A percentile compares a stretch with the other conserved stretches of the same genome.
Conservation (phyloP, 2,888 invertebrate species). For the Drosophila subsilvestris region DNA sequence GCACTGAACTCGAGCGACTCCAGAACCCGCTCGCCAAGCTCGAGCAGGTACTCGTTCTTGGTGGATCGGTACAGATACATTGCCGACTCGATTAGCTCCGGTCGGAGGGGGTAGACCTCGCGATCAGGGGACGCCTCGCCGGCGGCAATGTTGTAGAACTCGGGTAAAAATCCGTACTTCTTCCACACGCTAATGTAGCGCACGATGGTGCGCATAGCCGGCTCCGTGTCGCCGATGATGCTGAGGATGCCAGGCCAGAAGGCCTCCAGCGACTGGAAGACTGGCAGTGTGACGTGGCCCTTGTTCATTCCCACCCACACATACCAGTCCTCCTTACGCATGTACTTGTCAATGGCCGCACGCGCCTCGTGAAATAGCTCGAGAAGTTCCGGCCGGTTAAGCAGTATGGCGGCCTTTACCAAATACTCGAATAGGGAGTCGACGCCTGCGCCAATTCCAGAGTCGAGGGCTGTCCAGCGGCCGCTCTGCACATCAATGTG, state of each 20-base stretch:
- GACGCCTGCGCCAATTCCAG: slow-evolving; percentile 98
- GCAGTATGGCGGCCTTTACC: slow-evolving; percentile 96
- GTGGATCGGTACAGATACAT: slow-evolving; percentile 98
- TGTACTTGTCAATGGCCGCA: slow-evolving; percentile 91
- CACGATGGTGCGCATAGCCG: slow-evolving; percentile 96
- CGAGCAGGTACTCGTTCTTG: slow-evolving; percentile 94
- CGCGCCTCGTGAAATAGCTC: slow-evolving; percentile 94
- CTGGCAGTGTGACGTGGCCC: slow-evolving; percentile 95
- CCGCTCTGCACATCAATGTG: slow-evolving; percentile 98
- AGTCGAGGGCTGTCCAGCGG: slow-evolving; percentile 98
- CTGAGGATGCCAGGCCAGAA: slow-evolving; percentile 99
- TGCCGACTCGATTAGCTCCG: slow-evolving; percentile 97
- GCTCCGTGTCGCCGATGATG: slow-evolving; percentile 93
- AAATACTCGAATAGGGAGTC: slow-evolving; percentile 99
- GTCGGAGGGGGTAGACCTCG: slow-evolving; percentile 96
- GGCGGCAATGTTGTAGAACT: slow-evolving; percentile 97
- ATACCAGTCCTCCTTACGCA: slow-evolving; percentile 98
- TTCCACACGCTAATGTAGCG: slow-evolving; percentile 99
- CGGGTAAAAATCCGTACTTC: slow-evolving; percentile 98
- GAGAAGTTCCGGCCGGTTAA: slow-evolving; percentile 95
- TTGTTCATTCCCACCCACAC: slow-evolving; percentile 99
- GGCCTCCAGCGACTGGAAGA: slow-evolving; percentile 99
- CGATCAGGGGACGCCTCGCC: slow-evolving; percentile 93
- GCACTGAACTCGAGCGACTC: slow-evolving; percentile 97
- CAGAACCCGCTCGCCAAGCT: slow-evolving; percentile 97